These are phyloP conservation scores for Poecile atricapillus DNA, from an alignment of 2,113 vertebrate species.

Conservation along the genomic window DNA sequence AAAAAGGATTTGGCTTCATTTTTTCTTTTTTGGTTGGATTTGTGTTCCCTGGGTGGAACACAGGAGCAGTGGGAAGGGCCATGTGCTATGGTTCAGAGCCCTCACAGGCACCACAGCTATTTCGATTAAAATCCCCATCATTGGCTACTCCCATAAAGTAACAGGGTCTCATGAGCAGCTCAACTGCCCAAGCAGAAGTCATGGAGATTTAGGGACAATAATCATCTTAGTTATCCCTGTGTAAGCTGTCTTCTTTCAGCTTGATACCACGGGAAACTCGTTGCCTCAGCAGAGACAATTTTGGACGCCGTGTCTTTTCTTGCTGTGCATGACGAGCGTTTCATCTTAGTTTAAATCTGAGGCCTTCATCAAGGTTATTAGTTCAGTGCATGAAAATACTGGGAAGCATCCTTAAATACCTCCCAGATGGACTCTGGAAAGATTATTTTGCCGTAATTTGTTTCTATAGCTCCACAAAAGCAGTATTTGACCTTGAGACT, in stretches of 20 bases:
- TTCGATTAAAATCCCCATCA: not conserved
- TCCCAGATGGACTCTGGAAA: not conserved
- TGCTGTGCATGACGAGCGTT: not conserved
- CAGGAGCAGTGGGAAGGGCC: not conserved
- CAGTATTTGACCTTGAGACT: not conserved
- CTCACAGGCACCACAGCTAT: rapidly evolving
- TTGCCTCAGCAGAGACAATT: not conserved
- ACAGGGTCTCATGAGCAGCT: not conserved
- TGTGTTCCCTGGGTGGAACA: not conserved
- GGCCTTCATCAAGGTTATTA: not conserved
- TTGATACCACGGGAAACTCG: not conserved
- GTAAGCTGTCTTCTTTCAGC: not conserved
- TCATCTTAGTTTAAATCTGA: not conserved
- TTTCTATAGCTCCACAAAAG: not conserved
- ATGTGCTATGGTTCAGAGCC: not conserved
- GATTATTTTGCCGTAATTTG: not conserved
- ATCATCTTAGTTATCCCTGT: not conserved
- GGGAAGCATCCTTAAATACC: not conserved
- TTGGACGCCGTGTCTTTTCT: not conserved
- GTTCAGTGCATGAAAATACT: not conserved
- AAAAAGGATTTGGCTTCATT: not conserved
- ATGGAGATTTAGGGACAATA: not conserved
- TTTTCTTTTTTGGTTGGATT: not conserved
- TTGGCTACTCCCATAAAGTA: not conserved
- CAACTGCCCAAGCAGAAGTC: not conserved